Base-by-base conservation (phyloP, 2,113 vertebrate species). In the Erinaceus europaeus region DNA sequence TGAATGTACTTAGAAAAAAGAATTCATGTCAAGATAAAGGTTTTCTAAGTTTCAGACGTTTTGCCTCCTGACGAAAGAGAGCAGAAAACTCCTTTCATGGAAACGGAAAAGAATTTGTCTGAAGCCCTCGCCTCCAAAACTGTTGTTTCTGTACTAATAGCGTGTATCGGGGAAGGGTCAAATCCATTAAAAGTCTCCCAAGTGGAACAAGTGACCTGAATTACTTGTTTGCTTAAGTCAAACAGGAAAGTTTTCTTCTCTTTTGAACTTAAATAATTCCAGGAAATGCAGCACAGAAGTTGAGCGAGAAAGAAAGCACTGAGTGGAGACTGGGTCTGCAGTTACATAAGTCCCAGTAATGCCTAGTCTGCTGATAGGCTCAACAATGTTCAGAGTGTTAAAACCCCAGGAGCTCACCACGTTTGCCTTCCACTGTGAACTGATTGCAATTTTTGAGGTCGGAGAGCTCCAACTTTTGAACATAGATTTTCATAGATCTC, bases 211-310 rank as follows among this genome's bases (percentile, higher is more conserved):
- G 94, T 55, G 89, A 73, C 89, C 88, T 89, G 82, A 67, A 93
- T 92, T 90, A 90, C 92, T 96, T 95, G 86, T 95, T 95, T 92
- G 64, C 88, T 86, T 86, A 89, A 89, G 89, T 91, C 84, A 89
- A 92, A 92, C 90, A 91, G 94, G 93, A 94, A 95, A 75, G 12
- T 80, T 83, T 92, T 72, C 88, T 91, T 72, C 89, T 92, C 90
- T 91, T 93, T 91, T 93, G 86, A 94, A 90, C 92, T 85, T 84
- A 82, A 91, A 81, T 92, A 89, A 92, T 94, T 90, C 92, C 92
- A 86, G 92, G 91, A 95, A 95, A 88, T 44, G 42, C 65, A 86
- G 65, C 84, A 57, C 84, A 90, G 89, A 62, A 75, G 65, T 59
- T 5, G 32, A 77, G 55, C 59, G 84, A 91, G 89, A 85, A 79